A percentile compares a stretch with the other conserved stretches of the same genome.
Conservation (phyloP, 2,113 vertebrate genomes). For the Pseudorhombus dupliciocellatus region DNA sequence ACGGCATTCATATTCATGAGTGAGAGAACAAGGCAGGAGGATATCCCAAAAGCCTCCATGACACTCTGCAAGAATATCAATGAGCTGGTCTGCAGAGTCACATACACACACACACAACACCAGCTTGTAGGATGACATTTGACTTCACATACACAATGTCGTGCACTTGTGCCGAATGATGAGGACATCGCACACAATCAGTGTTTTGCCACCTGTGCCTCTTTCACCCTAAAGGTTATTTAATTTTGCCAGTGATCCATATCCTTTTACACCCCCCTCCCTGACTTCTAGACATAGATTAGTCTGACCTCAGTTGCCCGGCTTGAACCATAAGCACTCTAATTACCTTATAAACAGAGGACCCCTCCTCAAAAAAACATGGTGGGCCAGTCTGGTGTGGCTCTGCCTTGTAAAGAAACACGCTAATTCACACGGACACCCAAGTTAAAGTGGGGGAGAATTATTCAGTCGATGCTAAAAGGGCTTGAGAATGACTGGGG, state of each 20-base stretch:
- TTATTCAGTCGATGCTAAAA: neutral
- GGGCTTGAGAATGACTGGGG: neutral
- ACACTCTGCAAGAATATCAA: conserved; percentile 51
- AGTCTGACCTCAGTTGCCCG: conserved; percentile 73
- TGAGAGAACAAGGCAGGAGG: conserved; percentile 7
- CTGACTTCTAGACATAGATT: conserved; percentile 73
- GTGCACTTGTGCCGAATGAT: conserved; percentile 46
- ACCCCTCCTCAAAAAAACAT: conserved; percentile 55
- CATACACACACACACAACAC: neutral
- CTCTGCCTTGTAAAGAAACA: conserved; percentile 29
- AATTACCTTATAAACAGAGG: conserved; percentile 74
- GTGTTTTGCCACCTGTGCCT: conserved; percentile 74
- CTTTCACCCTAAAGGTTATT: conserved; percentile 56
- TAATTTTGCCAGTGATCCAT: conserved; percentile 62
- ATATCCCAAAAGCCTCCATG: conserved; percentile 34
- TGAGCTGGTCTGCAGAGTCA: conserved; percentile 23
- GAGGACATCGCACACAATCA: conserved; percentile 43
- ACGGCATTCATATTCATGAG: conserved; percentile 65
- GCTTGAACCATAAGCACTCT: conserved; percentile 62
- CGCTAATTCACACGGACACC: conserved; percentile 25
- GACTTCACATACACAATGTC: conserved; percentile 20
- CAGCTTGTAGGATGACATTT: conserved; percentile 31
- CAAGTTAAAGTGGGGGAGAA: neutral
- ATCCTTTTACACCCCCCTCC: conserved; percentile 66
- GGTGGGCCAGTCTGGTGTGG: conserved; percentile 6